Evolutionary conservation across 2,888 invertebrate genomes (phyloP).

Genomic region (Habrosyne pyritoides): DNA sequence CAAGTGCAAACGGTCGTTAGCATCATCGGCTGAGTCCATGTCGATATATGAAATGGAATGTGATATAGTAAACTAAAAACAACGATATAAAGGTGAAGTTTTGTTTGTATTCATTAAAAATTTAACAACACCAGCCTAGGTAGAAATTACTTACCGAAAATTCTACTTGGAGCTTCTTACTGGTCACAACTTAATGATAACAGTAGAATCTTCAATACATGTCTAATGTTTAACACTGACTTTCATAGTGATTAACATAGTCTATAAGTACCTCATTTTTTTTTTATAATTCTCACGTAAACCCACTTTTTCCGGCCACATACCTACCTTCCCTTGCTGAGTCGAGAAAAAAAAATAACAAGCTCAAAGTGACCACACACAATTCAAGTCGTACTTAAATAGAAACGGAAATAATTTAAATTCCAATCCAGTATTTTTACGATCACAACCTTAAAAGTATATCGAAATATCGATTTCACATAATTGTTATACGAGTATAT

Average conservation of each 20-base stretch:
- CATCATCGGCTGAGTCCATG: constrained; percentile 26
- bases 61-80: not conserved
- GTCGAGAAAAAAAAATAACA: not conserved
- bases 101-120: not conserved
- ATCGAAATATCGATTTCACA: not conserved
- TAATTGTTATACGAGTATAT: too few species aligned
- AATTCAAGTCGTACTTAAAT: not conserved
- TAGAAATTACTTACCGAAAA: too few species aligned
- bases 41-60: constrained; percentile 7
- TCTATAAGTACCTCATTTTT: too few species aligned
- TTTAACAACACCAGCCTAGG: too few species aligned
- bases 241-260: too few species aligned
- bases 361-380: constrained; percentile 7
- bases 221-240: too few species aligned
- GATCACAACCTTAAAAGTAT: not conserved
- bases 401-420: not conserved
- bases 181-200: too few species aligned
- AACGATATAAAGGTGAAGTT: not conserved
- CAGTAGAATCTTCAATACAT: too few species aligned
- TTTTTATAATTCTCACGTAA: too few species aligned
- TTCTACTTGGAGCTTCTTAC: too few species aligned
- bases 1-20: constrained; percentile 74
- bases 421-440: not conserved
- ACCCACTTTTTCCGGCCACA: not conserved
- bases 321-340: not conserved